Evolutionary conservation across 1,140 invertebrate species (phyloP).

Genomic region (Geopemphigus sp.): DNA sequence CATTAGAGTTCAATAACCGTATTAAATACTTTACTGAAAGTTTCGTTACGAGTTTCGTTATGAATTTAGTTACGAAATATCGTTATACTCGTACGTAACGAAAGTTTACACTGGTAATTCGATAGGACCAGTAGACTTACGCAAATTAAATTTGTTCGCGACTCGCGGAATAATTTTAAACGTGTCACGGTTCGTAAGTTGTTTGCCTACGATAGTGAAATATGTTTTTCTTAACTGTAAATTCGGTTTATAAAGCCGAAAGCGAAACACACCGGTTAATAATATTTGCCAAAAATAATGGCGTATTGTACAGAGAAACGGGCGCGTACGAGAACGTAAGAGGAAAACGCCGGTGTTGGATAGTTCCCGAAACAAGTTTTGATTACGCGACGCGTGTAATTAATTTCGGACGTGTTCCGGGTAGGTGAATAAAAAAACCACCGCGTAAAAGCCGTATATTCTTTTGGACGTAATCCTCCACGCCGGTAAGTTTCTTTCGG

Average conservation of each 20-base stretch:
- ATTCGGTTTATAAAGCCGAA: too few species aligned
- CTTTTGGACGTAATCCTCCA: constrained; percentile 4
- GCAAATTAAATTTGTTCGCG: too few species aligned
- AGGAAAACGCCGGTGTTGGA: not conserved
- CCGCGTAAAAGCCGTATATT: not conserved
- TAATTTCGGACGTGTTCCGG: constrained; percentile 23
- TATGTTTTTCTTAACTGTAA: too few species aligned
- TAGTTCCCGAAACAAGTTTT: constrained; percentile 4
- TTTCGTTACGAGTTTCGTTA: not conserved
- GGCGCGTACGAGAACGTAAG: not conserved
- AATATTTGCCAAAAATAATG: too few species aligned
- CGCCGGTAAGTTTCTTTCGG: constrained; percentile 23
- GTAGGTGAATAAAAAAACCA: too few species aligned
- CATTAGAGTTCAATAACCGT: not conserved
- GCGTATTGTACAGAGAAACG: not conserved
- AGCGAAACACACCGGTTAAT: too few species aligned
- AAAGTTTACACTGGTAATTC: not conserved
- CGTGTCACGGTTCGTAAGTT: too few species aligned
- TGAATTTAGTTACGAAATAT: too few species aligned
- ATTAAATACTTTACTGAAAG: not conserved
- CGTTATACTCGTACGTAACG: too few species aligned
- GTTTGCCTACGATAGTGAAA: too few species aligned
- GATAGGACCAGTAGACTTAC: too few species aligned
- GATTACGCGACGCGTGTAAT: not conserved
- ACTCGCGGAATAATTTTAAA: too few species aligned